Base-by-base conservation (phyloP, 30 jellyfish, hydroid and myxozoan species). In the Chrysaora quinquecirrha region DNA sequence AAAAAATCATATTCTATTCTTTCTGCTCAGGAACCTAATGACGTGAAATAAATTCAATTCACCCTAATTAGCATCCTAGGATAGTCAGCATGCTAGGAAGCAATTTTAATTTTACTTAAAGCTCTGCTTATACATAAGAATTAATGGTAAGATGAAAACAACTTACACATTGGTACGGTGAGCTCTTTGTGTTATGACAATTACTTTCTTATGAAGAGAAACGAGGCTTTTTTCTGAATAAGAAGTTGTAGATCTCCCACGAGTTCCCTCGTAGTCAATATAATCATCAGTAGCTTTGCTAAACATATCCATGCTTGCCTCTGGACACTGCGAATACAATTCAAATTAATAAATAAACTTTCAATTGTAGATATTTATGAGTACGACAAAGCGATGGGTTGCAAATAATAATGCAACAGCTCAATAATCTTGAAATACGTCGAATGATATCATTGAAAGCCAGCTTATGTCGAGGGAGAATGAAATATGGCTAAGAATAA, bases 271-370 rank as follows among this genome's bases (percentile, higher is more conserved):
- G 60, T 95, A 95, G 64, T 95, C 99, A 6, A 95, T 87, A 64
- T 66, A 95, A 79, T 95, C 99, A 14, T 95, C 99, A 12, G 96
- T 95, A 7, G 98, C 99, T 66, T 76, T 87, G 78, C 99, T 88
- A 54, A 95, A 95, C 89, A 84, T 62, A 28, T 64, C 96, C 33
- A 48, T 65, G 58, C 95, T 95, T 35, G 96, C 96, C 64, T 88
- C 97, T n/a, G 99, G 99, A 43, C 99, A 95, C 96, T 88, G 33
- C 32, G n/a, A n/a, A n/a, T n/a, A n/a, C n/a, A n/a, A n/a, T n/a
- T n/a, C n/a, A n/a, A n/a, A n/a, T n/a, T n/a, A n/a, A n/a, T n/a
- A n/a, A n/a, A n/a, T n/a, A n/a, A n/a, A n/a, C n/a, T n/a, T n/a
- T n/a, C n/a, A n/a, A n/a, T n/a, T n/a, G n/a, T n/a, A n/a, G n/a